These are phyloP conservation scores for Clarias gariepinus DNA, from an alignment of 2,113 vertebrate genomes.

Conservation along the genomic window DNA sequence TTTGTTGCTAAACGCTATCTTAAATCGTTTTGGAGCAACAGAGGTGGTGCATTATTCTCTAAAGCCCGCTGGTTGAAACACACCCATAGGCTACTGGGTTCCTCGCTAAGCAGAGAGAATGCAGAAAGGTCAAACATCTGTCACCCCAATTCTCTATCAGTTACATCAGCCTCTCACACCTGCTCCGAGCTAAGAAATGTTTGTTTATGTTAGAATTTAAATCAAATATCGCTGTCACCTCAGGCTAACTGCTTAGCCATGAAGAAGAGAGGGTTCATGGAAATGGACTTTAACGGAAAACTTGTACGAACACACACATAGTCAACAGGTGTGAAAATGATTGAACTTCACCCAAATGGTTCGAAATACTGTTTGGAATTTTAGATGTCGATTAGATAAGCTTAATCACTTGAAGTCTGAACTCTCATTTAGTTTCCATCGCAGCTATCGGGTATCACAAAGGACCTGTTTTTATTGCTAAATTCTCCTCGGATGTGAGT, in stretches of 20 bases:
- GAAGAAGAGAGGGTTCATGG: background rate
- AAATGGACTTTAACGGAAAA: background rate
- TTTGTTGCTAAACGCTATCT: background rate
- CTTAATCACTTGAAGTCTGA: background rate
- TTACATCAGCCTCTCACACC: conserved; percentile 31
- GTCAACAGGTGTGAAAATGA: conserved; percentile 13
- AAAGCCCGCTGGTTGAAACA: background rate
- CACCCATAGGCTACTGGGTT: conserved; percentile 23
- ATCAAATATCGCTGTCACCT: conserved; percentile 29
- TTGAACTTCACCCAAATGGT: background rate
- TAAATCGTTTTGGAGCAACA: background rate
- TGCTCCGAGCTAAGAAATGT: conserved; percentile 29
- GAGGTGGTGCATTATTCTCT: background rate
- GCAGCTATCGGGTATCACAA: conserved; percentile 39
- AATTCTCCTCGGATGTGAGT: conserved; percentile 49
- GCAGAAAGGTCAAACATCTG: conserved; percentile 40
- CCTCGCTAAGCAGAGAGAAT: conserved; percentile 23
- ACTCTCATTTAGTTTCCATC: conserved; percentile 41
- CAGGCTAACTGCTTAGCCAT: conserved; percentile 27
- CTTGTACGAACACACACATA: background rate
- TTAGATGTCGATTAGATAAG: background rate
- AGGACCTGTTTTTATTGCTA: conserved; percentile 48
- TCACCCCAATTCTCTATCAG: conserved; percentile 26
- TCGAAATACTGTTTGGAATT: background rate
- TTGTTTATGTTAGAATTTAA: conserved; percentile 39